These are phyloP conservation scores for Squalus acanthias DNA, from an alignment of 2,797 vertebrate genomes.

Conservation along the genomic window DNA sequence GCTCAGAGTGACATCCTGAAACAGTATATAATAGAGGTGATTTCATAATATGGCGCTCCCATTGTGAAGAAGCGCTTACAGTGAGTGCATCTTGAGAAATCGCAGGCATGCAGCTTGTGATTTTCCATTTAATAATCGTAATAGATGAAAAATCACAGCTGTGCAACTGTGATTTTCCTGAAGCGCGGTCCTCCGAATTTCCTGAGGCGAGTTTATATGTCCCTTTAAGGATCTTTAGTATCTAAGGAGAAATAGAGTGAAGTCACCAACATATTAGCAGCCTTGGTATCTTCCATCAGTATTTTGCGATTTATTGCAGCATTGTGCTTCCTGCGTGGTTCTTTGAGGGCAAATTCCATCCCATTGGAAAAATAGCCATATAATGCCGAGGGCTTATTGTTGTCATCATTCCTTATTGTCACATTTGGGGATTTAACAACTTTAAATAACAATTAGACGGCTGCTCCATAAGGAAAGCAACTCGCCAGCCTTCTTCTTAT, in stretches of 20 bases:
- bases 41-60: background rate
- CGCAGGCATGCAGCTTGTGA: background rate
- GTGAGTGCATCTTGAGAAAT: background rate
- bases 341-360: background rate
- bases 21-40: background rate
- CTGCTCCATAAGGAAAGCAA: background rate
- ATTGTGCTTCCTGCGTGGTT: background rate
- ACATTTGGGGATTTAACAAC: background rate
- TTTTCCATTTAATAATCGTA: background rate
- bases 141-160: background rate
- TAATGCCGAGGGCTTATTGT: background rate
- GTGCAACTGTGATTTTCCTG: background rate
- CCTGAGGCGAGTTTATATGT: background rate
- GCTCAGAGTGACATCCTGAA: conserved; percentile 4
- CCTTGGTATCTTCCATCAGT: background rate
- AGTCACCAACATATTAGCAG: background rate
- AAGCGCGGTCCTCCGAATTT: background rate
- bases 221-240: background rate
- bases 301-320: background rate
- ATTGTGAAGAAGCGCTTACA: background rate
- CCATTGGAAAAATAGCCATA: background rate
- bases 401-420: background rate
- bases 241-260: background rate
- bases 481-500: background rate
- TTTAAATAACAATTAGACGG: background rate